A percentile compares a stretch with the other conserved stretches of the same genome.
Evolutionary conservation across 2,113 vertebrate species (phyloP).

Genomic region (Mixornis gularis): DNA sequence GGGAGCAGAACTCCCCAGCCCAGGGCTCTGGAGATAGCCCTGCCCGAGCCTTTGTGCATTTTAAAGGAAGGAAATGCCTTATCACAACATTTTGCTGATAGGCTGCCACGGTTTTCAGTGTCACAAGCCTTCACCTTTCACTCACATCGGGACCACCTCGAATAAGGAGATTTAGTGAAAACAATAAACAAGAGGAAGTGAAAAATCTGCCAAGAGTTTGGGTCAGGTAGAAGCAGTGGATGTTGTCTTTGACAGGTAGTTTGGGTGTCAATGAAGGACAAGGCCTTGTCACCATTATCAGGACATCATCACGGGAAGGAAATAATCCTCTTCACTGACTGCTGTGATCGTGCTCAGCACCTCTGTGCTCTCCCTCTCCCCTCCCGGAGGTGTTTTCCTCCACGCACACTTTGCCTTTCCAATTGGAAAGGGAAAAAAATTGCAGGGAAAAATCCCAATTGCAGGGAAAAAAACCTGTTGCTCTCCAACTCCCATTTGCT

Average conservation of each 20-base stretch:
- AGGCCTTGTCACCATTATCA: background rate
- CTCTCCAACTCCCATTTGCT: background rate
- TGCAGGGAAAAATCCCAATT: too few species aligned
- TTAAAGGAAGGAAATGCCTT: slow-evolving; percentile 59
- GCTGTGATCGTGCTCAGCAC: background rate
- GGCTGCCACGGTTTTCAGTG: background rate
- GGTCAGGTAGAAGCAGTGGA: background rate
- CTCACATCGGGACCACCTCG: background rate
- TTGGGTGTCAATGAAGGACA: background rate
- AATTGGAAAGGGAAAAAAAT: too few species aligned
- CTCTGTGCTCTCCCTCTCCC: background rate
- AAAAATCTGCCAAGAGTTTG: background rate
- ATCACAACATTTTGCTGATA: slow-evolving; percentile 18
- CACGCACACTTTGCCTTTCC: background rate
- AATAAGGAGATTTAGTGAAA: background rate
- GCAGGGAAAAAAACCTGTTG: background rate
- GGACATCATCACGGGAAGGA: background rate
- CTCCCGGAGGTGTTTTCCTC: background rate
- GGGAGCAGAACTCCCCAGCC: background rate
- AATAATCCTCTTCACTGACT: background rate
- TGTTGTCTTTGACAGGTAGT: background rate
- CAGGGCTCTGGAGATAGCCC: background rate
- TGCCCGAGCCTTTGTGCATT: background rate
- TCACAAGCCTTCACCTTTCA: slow-evolving; percentile 58
- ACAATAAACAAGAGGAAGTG: slow-evolving; percentile 42